phyloP scores from a whole-genome alignment of 2,797 vertebrate genomes.

The Prionace glauca region DNA sequence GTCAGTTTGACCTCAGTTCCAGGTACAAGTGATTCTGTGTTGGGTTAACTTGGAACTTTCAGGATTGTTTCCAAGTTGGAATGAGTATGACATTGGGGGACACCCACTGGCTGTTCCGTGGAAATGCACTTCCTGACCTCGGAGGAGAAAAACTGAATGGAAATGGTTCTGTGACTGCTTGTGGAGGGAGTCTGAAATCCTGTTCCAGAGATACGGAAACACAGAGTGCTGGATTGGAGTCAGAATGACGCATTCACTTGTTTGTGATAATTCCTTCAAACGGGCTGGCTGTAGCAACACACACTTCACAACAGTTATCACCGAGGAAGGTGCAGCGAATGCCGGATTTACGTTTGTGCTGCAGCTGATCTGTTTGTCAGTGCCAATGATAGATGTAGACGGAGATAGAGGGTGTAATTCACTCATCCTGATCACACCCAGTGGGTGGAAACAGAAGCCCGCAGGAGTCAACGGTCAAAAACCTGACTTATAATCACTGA shows the following conservation, averaged over 20 bases:
- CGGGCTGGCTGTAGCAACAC: neutral
- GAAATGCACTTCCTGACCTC: neutral
- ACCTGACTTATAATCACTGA: too few species aligned
- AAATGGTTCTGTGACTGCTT: neutral
- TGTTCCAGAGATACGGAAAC: neutral
- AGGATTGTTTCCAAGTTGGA: neutral
- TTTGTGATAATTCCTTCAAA: neutral
- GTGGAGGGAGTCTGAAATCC: neutral
- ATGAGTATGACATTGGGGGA: conserved; percentile 12
- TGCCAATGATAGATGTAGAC: too few species aligned
- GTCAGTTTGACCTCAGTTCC: neutral
- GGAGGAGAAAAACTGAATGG: neutral
- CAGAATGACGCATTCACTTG: neutral
- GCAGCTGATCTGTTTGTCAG: neutral
- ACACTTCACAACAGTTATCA: too few species aligned
- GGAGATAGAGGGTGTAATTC: too few species aligned
- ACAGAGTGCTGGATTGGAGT: neutral
- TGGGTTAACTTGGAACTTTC: neutral
- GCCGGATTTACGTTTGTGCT: neutral
- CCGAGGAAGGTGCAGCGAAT: neutral
- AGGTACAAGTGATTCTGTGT: neutral
- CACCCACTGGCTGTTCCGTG: conserved; percentile 11
- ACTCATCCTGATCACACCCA: too few species aligned
- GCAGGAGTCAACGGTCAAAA: too few species aligned
- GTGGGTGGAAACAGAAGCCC: too few species aligned